Conservation (phyloP, 2,888 invertebrate species). For the Mongoloraphidia duomilia region DNA sequence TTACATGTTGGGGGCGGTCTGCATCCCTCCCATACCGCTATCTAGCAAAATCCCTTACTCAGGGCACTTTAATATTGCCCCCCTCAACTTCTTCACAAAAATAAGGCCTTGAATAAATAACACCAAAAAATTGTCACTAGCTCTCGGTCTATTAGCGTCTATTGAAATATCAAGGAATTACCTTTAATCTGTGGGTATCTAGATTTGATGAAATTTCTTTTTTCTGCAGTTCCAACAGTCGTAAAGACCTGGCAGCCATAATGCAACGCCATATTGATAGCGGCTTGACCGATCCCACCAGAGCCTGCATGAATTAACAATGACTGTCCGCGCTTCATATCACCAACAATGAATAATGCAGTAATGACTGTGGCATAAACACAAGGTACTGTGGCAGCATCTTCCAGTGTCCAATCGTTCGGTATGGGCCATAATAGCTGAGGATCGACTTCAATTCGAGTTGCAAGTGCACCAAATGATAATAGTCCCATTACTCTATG, state of each 20-base stretch:
- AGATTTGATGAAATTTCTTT: conserved; percentile 37
- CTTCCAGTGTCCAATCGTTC: conserved; percentile 53
- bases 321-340: conserved; percentile 57
- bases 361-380: conserved; percentile 48
- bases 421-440: conserved; percentile 52
- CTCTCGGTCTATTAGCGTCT: no score
- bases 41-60: no score
- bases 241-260: conserved; percentile 44
- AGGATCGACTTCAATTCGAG: conserved; percentile 33
- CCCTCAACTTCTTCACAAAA: no score
- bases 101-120: no score
- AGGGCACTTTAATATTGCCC: no score
- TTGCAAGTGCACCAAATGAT: conserved; percentile 36
- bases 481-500: conserved; percentile 31
- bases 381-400: conserved; percentile 68
- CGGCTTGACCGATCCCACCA: conserved; percentile 74
- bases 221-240: conserved; percentile 42
- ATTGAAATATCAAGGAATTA: not conserved
- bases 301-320: conserved; percentile 79
- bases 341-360: conserved; percentile 51
- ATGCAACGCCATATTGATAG: conserved; percentile 43
- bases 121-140: no score
- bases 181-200: conserved; percentile 1
- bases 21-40: no score
- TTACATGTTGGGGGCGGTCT: no score